phyloP scores from a whole-genome alignment of 2,888 invertebrate genomes.

The Caenorhabditis sp. region DNA sequence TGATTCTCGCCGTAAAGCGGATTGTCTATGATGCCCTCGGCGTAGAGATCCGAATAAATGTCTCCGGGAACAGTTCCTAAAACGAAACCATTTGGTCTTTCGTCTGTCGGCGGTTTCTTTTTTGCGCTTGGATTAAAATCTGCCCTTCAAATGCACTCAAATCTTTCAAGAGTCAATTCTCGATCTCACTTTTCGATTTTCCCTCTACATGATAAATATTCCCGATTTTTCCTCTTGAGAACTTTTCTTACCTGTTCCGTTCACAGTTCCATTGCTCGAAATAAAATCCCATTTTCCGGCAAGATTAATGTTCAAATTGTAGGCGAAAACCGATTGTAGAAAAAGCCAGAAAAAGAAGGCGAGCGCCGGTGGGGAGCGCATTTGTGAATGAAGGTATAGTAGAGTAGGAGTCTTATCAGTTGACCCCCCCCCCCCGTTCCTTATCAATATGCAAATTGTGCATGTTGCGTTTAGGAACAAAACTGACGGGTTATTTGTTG shows the following conservation, averaged over 20 bases:
- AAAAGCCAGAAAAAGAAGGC: conserved; percentile 2
- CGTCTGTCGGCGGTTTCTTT: not conserved
- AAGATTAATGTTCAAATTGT: conserved; percentile 8
- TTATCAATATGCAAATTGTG: too few species aligned
- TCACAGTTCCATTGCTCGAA: conserved; percentile 35
- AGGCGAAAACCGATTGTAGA: not conserved
- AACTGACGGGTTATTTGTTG: too few species aligned
- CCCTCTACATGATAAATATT: not conserved
- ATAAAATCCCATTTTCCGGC: conserved; percentile 36
- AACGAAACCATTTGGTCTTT: too few species aligned
- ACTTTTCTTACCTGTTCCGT: conserved; percentile 34
- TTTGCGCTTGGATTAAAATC: not conserved
- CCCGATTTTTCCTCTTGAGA: not conserved
- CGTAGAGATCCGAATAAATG: conserved; percentile 71
- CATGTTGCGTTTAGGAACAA: too few species aligned
- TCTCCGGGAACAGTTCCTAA: conserved; percentile 74
- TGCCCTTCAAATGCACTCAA: too few species aligned
- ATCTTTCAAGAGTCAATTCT: too few species aligned
- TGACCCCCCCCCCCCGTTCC: too few species aligned
- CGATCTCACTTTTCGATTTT: conserved; percentile 3
- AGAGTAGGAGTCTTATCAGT: too few species aligned
- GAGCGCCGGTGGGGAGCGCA: not conserved
- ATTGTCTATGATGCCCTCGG: conserved; percentile 64
- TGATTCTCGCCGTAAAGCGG: conserved; percentile 83
- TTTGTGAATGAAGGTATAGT: not conserved